Evolutionary conservation across 1,140 invertebrate species (phyloP), one percentile per base, ranked within the genome.

Genomic region (Drosophila sucinea): DNA sequence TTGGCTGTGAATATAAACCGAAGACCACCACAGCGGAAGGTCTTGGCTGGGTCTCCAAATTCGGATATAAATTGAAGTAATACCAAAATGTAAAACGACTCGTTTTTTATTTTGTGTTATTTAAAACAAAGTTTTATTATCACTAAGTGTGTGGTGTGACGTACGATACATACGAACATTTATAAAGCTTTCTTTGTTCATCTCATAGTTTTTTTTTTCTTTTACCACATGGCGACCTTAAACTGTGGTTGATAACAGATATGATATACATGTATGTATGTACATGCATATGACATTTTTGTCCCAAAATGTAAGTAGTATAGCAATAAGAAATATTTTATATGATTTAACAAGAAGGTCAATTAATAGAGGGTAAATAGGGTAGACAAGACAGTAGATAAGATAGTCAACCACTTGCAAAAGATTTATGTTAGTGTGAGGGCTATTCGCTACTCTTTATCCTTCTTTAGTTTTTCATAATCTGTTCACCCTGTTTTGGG

Each of bases 1-100:
- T 98, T 81, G 98, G 97, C 7, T 93, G 97, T 33, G 97, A 98
- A 92, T 98, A 98, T 91, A 96, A 94, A 79, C 97, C 97, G 8
- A 92, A 93, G 82, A 93, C 90, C 25, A 93, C 92, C 30, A 95
- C 95, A 1, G 91, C 92, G 3, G 93, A 94, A 56, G 96, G 96
- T 25, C 92, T 97, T 1, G 93, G 93, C 60, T 97, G 96, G 96
- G 93, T 97, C 2, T 4, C 25, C 25, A 77, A 64, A 56, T 56
- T 77, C 33, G 73, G 73, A 11, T 70, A 76, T 30, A 54, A 17
- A 33, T 35, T 58, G 23, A 6, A 51, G 8, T 51, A 27, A 51
- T 1, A 27, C 5, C 23, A 47, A 4, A 23, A 10, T 2, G 4
- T 44, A 11, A 38, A 38, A 38, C 11, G 8, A 17, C 41, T 17